phyloP scores from a whole-genome alignment of 2,797 vertebrate genomes.

The Acridotheres tristis region DNA sequence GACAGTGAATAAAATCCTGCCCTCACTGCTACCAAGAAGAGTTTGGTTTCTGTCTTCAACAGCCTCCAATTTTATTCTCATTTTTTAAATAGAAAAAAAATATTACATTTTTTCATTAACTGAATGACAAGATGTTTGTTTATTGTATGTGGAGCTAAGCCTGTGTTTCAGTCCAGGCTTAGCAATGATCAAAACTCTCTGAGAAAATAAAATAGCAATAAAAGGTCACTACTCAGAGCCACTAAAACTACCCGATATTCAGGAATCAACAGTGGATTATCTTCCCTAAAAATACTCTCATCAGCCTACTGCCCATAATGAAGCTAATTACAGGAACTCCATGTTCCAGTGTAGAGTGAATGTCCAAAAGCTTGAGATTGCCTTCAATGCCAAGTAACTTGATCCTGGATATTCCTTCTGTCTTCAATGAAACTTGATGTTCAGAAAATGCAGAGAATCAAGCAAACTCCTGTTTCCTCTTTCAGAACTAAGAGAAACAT shows the following conservation, averaged over 20 bases:
- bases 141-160: not conserved
- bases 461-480: not conserved
- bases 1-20: not conserved
- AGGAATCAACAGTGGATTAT: not conserved
- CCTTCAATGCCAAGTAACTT: not conserved
- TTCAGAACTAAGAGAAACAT: not conserved
- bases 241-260: not conserved
- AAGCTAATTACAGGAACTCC: not conserved
- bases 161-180: not conserved
- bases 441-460: not conserved
- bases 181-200: not conserved
- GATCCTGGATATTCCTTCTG: not conserved
- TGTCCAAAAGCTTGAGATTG: not conserved
- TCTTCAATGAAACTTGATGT: not conserved
- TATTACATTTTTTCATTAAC: not conserved
- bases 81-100: not conserved
- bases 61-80: not conserved
- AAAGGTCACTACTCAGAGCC: not conserved
- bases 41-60: not conserved
- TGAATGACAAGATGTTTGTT: not conserved
- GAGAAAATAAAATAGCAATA: not conserved
- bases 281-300: not conserved
- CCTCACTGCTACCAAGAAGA: not conserved
- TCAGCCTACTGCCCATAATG: not conserved
- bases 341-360: not conserved